These are phyloP conservation scores for Chanos chanos DNA, from an alignment of 2,797 vertebrate species.

Conservation along the genomic window DNA sequence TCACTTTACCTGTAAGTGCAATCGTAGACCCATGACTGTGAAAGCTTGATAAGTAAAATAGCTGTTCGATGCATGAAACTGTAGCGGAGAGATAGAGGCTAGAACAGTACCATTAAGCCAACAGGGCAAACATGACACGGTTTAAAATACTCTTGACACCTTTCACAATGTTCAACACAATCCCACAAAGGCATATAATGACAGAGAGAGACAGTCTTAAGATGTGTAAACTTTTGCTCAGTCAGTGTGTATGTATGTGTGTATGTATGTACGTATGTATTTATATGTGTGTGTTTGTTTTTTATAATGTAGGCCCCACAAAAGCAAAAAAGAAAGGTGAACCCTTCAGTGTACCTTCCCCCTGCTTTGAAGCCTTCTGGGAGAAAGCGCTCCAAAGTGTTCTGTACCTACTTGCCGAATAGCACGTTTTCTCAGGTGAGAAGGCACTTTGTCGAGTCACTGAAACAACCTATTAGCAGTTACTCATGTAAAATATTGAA, in stretches of 20 bases:
- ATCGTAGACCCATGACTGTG: too few relatives aligned
- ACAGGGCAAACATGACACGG: too few relatives aligned
- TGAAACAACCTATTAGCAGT: not conserved
- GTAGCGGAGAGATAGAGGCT: too few relatives aligned
- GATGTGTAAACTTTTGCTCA: too few relatives aligned
- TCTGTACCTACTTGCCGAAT: constrained; percentile 59
- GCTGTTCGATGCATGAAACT: too few relatives aligned
- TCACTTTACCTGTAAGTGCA: constrained; percentile 57
- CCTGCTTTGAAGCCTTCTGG: constrained; percentile 40
- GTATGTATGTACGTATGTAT: not conserved
- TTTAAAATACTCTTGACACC: not conserved
- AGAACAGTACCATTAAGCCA: too few relatives aligned
- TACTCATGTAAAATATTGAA: not conserved
- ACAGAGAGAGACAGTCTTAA: too few relatives aligned
- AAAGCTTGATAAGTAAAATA: too few relatives aligned
- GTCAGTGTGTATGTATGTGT: not conserved
- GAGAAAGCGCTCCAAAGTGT: constrained; percentile 45
- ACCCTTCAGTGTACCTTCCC: constrained; percentile 54
- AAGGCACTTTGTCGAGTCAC: not conserved
- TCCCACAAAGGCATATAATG: not conserved
- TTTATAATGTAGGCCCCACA: constrained; percentile 30
- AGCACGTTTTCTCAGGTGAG: constrained; percentile 38
- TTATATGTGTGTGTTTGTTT: constrained; percentile 7
- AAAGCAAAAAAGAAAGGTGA: not conserved
- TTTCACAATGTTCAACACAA: not conserved